Conservation (phyloP, 2,113 vertebrate genomes). For the Plecotus auritus region DNA sequence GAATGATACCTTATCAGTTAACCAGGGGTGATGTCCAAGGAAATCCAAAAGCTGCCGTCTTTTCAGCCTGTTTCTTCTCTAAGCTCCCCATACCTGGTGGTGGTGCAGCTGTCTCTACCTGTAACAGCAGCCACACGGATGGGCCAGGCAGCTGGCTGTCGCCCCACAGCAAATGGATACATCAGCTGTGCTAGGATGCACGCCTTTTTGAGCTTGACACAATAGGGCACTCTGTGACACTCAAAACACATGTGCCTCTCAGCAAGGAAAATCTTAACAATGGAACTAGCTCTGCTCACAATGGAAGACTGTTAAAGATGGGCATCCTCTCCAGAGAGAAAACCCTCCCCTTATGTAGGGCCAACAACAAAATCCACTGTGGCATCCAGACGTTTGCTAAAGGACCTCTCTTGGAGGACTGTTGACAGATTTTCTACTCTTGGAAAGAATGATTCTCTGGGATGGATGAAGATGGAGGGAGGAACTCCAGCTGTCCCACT, state of each 20-base stretch:
- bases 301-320: slow-evolving; percentile 74
- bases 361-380: background rate
- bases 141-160: slow-evolving; percentile 83
- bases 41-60: background rate
- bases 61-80: background rate
- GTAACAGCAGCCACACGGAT: slow-evolving; percentile 84
- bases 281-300: slow-evolving; percentile 73
- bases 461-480: background rate
- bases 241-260: slow-evolving; percentile 75
- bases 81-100: slow-evolving; percentile 76
- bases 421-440: background rate
- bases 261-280: slow-evolving; percentile 65
- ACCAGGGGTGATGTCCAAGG: background rate
- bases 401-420: background rate
- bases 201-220: slow-evolving; percentile 70
- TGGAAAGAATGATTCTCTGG: background rate
- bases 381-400: background rate
- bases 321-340: background rate
- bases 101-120: slow-evolving; percentile 85
- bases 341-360: background rate
- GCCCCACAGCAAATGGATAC: slow-evolving; percentile 81
- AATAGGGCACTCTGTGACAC: slow-evolving; percentile 80
- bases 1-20: background rate
- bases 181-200: slow-evolving; percentile 85
- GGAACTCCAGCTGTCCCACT: background rate